phyloP scores from a whole-genome alignment of 1,140 invertebrate genomes.

The Solenopsis fugax region DNA sequence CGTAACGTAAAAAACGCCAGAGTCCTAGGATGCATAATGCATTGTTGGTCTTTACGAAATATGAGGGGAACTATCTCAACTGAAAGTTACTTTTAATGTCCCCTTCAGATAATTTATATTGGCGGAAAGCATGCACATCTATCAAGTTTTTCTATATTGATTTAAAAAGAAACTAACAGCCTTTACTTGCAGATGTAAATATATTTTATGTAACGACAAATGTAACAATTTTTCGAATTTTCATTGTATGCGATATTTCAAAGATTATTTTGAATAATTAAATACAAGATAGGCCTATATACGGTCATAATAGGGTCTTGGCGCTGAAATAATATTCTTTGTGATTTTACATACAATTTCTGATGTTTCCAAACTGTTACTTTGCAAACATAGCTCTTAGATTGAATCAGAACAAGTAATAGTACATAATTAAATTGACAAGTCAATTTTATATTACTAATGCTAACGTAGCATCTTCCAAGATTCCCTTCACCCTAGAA shows the following conservation, averaged over 20 bases:
- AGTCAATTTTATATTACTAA: no score
- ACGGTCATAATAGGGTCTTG: no score
- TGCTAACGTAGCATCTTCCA: no score
- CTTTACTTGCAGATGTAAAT: background rate
- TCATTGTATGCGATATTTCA: background rate
- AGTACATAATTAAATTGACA: no score
- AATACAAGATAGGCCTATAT: no score
- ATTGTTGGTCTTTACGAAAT: conserved; percentile 42
- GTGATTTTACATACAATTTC: no score
- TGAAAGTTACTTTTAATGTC: conserved; percentile 38
- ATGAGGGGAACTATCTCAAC: conserved; percentile 1
- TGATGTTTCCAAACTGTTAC: no score
- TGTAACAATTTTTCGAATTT: background rate
- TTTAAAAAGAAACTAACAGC: background rate
- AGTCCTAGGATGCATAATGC: conserved; percentile 45
- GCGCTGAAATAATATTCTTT: no score
- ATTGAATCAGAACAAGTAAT: no score
- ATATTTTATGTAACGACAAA: background rate
- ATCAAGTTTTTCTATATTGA: background rate
- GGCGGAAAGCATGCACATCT: background rate
- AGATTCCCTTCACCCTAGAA: no score
- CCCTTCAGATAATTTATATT: background rate
- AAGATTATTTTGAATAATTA: background rate
- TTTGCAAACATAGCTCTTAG: no score
- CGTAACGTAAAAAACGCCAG: conserved; percentile 24